A percentile compares a stretch with the other conserved stretches of the same genome.
phyloP scores from a whole-genome alignment of 2,113 vertebrate species.

The Pollimyrus isidori region DNA sequence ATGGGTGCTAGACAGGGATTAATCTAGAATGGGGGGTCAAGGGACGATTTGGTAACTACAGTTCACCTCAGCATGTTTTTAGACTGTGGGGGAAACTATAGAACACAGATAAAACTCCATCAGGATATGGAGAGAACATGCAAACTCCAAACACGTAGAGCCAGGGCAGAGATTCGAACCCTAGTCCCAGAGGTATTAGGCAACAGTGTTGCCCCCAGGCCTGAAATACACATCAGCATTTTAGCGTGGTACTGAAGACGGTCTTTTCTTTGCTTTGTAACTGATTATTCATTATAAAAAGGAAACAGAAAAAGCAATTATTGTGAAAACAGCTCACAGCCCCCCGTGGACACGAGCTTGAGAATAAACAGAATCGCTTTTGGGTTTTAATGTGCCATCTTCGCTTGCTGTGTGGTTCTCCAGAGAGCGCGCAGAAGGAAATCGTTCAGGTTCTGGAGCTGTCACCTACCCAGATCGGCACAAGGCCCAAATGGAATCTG shows the following conservation, averaged over 20 bases:
- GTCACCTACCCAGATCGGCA: neutral
- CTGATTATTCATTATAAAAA: neutral
- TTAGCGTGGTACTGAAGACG: neutral
- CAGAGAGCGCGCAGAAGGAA: neutral
- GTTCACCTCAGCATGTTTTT: neutral
- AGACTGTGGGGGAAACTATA: neutral
- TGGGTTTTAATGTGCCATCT: neutral
- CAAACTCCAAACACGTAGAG: neutral
- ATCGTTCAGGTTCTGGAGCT: neutral
- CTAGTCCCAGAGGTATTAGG: neutral
- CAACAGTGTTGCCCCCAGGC: neutral
- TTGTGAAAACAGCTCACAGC: neutral
- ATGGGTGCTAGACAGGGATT: neutral
- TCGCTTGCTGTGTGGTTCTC: neutral
- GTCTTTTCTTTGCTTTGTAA: neutral
- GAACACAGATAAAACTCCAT: neutral
- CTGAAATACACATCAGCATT: neutral
- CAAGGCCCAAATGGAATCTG: conserved; percentile 2
- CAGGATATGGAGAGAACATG: neutral
- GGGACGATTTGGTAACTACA: neutral
- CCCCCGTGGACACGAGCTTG: neutral
- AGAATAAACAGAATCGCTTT: neutral
- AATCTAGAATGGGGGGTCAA: neutral
- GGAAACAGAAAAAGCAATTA: conserved; percentile 5
- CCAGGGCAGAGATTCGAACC: neutral